phyloP scores from a whole-genome alignment of 37 sponge, comb jelly and placozoan species.

The Mnemiopsis leidyi region DNA sequence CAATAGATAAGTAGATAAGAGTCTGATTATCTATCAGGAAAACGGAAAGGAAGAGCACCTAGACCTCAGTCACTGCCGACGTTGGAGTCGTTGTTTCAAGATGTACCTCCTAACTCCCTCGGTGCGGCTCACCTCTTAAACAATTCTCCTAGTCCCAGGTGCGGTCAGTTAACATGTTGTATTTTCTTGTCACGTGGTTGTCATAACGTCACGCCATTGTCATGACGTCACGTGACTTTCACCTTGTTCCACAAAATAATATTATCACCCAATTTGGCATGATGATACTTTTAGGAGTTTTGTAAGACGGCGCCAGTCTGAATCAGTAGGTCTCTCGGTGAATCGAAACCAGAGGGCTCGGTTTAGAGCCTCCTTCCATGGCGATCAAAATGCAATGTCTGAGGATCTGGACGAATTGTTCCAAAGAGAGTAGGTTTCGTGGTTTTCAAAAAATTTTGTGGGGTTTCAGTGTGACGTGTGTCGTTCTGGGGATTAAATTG shows the following conservation, averaged over 20 bases:
- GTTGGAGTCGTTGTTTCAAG: slow-evolving; percentile 11
- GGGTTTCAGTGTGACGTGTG: no score
- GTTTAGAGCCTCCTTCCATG: background rate
- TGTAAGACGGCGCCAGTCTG: background rate
- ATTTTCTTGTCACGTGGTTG: background rate
- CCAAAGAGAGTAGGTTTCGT: background rate
- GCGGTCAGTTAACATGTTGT: no score
- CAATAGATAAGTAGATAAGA: no score
- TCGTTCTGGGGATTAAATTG: no score
- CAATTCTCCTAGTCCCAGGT: slow-evolving; percentile 48
- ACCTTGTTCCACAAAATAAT: no score
- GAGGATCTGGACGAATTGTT: background rate
- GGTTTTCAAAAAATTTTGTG: no score
- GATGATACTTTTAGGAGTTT: background rate
- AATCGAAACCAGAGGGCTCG: background rate
- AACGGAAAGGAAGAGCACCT: background rate
- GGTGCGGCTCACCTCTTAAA: background rate
- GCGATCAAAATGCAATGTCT: background rate
- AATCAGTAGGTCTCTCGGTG: background rate
- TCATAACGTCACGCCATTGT: background rate
- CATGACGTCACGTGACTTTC: background rate
- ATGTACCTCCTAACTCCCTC: background rate
- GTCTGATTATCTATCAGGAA: background rate
- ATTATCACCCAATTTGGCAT: no score
- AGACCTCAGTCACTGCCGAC: slow-evolving; percentile 6